Base-by-base conservation (phyloP, 2,113 vertebrate genomes). In the Psophia crepitans region DNA sequence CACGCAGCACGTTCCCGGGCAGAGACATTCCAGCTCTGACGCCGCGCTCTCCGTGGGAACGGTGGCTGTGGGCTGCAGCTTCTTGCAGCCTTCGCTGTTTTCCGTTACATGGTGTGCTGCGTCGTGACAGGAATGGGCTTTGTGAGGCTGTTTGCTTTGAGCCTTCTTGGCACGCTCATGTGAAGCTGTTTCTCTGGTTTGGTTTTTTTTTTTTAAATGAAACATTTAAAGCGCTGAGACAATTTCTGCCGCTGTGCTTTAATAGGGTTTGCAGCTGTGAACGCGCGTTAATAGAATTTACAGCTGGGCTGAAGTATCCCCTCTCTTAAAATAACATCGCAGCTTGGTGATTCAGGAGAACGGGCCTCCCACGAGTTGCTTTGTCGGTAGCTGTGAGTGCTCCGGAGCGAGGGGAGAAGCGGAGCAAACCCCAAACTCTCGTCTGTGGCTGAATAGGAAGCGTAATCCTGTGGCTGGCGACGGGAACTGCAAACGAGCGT, bases 211-310 rank as follows among this genome's bases (percentile, higher is more conserved):
- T 46, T 11, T 44, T 44, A 44, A 44, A 4, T 43, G 57, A 73
- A 65, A 49, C 48, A 65, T 90, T 93, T 88, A 44, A 89, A 91
- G 81, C 1, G 6, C 75, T 2, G 61, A 43, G 85, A 61, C 16
- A 3, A 1, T 74, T 93, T 80, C 46, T 85, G 32, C 82, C 0
- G 6, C 66, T 76, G 61, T 37, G 65, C 66, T 90, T 88, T 80
- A 73, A 82, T 44, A 58, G 87, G 84, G 41, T 85, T 85, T 90
- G 95, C 94, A 96, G 96, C 91, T 96, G 91, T 84, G 78, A 82
- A 79, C 15, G 78, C 1, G 30, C 89, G 94, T 89, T 71, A 46
- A 83, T 89, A 80, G 82, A 91, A 66, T 83, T 93, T 93, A 58
- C 87, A 96, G 87, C 90, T 94, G 95, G 78, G 92, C 46, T 94